Evolutionary conservation across 2,888 invertebrate species (phyloP).

Genomic region (Antheraea yamamai): DNA sequence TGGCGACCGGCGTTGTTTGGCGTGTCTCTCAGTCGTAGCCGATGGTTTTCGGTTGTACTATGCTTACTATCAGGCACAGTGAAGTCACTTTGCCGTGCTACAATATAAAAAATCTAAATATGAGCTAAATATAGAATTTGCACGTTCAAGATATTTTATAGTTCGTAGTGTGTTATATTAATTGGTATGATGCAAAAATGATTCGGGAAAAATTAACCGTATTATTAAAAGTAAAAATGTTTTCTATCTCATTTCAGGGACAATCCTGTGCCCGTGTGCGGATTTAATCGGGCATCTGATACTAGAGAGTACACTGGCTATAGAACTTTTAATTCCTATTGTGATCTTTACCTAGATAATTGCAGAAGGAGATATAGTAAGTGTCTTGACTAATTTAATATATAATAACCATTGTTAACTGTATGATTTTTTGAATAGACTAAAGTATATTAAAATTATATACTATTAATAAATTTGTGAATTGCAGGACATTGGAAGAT

Average conservation of each 20-base stretch:
- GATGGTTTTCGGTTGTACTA: too few relatives aligned
- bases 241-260: conserved; percentile 28
- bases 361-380: conserved; percentile 36
- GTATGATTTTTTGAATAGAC: too few relatives aligned
- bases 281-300: conserved; percentile 9
- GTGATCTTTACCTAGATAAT: conserved; percentile 40
- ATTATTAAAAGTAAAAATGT: not conserved
- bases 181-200: not conserved
- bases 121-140: not conserved
- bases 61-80: too few relatives aligned
- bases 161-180: not conserved
- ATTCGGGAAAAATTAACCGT: not conserved
- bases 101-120: too few relatives aligned
- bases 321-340: conserved; percentile 28
- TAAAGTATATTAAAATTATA: too few relatives aligned
- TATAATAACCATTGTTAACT: not conserved
- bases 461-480: not conserved
- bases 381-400: conserved; percentile 24
- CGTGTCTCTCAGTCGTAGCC: too few relatives aligned
- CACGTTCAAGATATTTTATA: not conserved
- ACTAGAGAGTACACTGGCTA: not conserved
- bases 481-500: conserved; percentile 24
- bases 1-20: too few relatives aligned
- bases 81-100: too few relatives aligned
- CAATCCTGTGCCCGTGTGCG: conserved; percentile 30